Conservation (phyloP, 2,888 invertebrate species). For the Drosophila infuscata region DNA sequence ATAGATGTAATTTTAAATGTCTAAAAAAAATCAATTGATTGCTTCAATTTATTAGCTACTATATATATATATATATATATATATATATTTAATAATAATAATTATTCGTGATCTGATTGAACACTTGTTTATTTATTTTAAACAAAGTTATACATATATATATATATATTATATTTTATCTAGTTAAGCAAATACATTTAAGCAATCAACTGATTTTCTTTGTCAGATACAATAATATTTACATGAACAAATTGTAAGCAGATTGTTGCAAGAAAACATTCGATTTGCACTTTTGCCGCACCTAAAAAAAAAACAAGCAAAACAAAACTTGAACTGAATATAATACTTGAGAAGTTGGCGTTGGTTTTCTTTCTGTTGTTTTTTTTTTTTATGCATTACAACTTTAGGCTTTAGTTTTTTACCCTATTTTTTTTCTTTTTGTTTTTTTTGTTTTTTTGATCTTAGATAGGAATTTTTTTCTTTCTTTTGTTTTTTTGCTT, state of each 20-base stretch:
- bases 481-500: conserved; percentile 6
- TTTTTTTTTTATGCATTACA: conserved; percentile 42
- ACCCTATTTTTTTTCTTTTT: conserved; percentile 21
- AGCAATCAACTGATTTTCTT: background rate
- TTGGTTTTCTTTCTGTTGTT: conserved; percentile 24
- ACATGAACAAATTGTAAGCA: background rate
- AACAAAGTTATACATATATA: too few species aligned
- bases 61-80: background rate
- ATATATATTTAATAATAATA: background rate
- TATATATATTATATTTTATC: background rate
- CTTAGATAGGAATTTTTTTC: conserved; percentile 70
- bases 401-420: conserved; percentile 26
- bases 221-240: background rate
- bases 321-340: conserved; percentile 43
- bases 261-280: background rate
- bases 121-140: too few species aligned
- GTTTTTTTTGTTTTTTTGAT: conserved; percentile 34
- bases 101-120: background rate
- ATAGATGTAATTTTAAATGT: background rate
- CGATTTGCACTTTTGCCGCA: conserved; percentile 32
- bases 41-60: background rate
- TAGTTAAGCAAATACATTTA: background rate
- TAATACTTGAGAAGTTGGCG: conserved; percentile 77
- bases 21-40: background rate
- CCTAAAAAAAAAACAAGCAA: background rate